phyloP scores from a whole-genome alignment of 2,888 invertebrate genomes.

The Zygaena filipendulae region DNA sequence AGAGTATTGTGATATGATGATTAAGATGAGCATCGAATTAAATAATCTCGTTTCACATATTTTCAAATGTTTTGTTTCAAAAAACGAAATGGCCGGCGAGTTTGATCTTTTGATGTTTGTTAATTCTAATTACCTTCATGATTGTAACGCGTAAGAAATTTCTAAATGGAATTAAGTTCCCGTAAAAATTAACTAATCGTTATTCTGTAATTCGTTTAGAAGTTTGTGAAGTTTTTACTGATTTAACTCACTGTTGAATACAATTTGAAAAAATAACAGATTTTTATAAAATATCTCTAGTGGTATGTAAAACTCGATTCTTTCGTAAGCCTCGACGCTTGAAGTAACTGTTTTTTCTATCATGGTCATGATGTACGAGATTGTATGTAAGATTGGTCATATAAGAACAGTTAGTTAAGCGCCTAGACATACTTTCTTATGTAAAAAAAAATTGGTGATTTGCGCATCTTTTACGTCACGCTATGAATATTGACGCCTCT shows the following conservation, averaged over 20 bases:
- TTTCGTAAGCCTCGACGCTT: neutral
- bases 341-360: no score
- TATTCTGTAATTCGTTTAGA: slow-evolving; percentile 38
- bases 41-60: slow-evolving; percentile 58
- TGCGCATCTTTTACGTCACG: slow-evolving; percentile 58
- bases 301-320: slow-evolving; percentile 30
- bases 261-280: slow-evolving; percentile 38
- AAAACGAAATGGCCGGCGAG: no score
- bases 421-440: no score
- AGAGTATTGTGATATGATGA: no score
- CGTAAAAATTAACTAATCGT: slow-evolving; percentile 34
- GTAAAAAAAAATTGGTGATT: slow-evolving; percentile 59
- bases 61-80: slow-evolving; percentile 57
- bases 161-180: slow-evolving; percentile 67
- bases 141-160: no score
- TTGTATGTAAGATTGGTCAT: slow-evolving; percentile 31
- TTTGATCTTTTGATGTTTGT: slow-evolving; percentile 22
- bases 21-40: slow-evolving; percentile 54
- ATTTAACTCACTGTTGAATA: slow-evolving; percentile 37
- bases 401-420: no score
- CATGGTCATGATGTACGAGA: no score
- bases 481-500: slow-evolving; percentile 63
- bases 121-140: no score
- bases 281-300: slow-evolving; percentile 42
- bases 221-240: slow-evolving; percentile 40